Evolutionary conservation across 1,140 invertebrate species (phyloP), one percentile per base, ranked within the genome.

Genomic region (Rhopalosiphum padi): DNA sequence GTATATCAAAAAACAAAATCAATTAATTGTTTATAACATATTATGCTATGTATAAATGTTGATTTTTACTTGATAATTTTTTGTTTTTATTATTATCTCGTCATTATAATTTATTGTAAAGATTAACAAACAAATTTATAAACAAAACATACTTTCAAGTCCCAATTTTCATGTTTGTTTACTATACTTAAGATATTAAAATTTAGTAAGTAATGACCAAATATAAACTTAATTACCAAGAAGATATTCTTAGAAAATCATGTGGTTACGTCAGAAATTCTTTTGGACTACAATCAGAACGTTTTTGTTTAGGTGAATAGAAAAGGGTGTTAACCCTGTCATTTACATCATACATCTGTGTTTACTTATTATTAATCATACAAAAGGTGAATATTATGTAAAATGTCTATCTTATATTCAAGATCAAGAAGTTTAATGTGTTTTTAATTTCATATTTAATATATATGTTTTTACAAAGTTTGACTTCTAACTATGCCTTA

Each of bases 301-400:
- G 43, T 46, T 46, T 46, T 87, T 46, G 43, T 48, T 90, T 90
- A 37, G 88, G 11, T 37, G 88, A 25, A 90, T 22, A 35, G 51
- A 90, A 90, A 90, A 55, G 53, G n/a, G 23, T 90, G 2, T 90
- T 55, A 35, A 55, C 48, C 21, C 22, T 23, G 48, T 35, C 46
- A 53, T 53, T 55, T 90, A 23, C 48, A 89, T 37, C 51, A 55
- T 37, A 22, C 35, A 37, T 90, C 83, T 41, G 11, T 41, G 41
- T 25, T 8, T 86, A 15, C 8, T 86, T 86, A 89, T 90, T 86
- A 89, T 90, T 90, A 25, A 55, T 90, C 48, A 22, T 25, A 90
- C 53, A 55, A 90, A 90, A 90, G 51, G n/a, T 35, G 35, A 55
- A 90, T 55, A 90, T 51, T 90, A 90, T 90, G 51, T 55, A 90